Percentiles rank a stretch among this genome's conserved stretches.
Evolutionary conservation across 1,140 invertebrate genomes (phyloP).

Genomic region (Argopecten irradians): DNA sequence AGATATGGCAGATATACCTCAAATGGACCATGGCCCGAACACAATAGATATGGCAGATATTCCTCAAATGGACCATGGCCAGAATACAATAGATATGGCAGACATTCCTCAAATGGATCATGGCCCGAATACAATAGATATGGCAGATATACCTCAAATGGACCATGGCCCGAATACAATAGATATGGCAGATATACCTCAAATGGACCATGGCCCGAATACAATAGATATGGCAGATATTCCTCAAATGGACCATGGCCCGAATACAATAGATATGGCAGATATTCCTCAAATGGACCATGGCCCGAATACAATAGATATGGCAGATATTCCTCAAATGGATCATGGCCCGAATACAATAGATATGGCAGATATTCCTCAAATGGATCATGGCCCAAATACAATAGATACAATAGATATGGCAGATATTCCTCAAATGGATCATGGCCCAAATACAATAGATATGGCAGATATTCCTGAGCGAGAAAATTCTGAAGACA

Average conservation of each 20-base stretch:
- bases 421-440: neutral
- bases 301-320: neutral
- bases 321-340: neutral
- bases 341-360: neutral
- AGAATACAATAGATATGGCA: neutral
- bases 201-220: neutral
- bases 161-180: neutral
- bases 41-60: neutral
- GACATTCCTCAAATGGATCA: neutral
- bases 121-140: neutral
- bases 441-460: neutral
- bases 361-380: neutral
- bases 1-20: neutral
- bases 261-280: neutral
- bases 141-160: neutral
- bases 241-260: neutral
- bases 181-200: neutral
- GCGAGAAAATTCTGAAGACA: no score
- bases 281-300: neutral
- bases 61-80: neutral
- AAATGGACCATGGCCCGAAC: neutral
- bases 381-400: neutral
- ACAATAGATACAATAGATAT: neutral
- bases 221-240: neutral
- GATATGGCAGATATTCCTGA: neutral